Conservation (phyloP, 2,797 vertebrate genomes). For the Enteromius trimaculatus region DNA sequence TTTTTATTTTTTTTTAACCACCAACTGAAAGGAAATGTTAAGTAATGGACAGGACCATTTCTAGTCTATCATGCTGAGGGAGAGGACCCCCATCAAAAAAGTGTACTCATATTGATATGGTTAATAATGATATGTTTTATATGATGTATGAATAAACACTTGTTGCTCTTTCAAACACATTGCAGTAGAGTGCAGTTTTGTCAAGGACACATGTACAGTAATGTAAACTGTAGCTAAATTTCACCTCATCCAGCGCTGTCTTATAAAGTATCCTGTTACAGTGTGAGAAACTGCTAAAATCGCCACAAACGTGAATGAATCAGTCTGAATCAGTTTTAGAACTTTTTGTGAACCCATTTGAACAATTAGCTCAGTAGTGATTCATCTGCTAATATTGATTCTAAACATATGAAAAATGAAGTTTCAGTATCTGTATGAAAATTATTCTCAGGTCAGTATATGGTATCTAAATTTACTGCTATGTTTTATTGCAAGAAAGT, state of each 20-base stretch:
- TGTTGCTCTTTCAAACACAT: background rate
- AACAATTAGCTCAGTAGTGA: background rate
- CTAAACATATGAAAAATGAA: background rate
- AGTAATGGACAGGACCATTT: background rate
- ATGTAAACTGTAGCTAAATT: background rate
- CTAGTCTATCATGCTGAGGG: background rate
- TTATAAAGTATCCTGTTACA: background rate
- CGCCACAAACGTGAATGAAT: background rate
- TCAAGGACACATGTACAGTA: too few species aligned
- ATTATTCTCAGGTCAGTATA: background rate
- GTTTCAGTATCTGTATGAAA: background rate
- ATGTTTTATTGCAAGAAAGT: background rate
- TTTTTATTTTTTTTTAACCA: background rate
- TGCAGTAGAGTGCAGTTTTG: background rate
- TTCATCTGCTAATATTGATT: background rate
- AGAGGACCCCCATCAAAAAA: background rate
- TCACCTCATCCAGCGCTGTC: background rate
- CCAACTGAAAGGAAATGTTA: conserved; percentile 19
- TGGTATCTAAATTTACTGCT: background rate
- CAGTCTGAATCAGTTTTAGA: background rate
- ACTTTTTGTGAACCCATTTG: background rate
- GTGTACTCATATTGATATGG: too few species aligned
- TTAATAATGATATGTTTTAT: background rate
- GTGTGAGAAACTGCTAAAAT: background rate
- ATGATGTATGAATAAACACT: background rate